phyloP scores from a whole-genome alignment of 2,797 vertebrate genomes.

The Megalops cyprinoides region DNA sequence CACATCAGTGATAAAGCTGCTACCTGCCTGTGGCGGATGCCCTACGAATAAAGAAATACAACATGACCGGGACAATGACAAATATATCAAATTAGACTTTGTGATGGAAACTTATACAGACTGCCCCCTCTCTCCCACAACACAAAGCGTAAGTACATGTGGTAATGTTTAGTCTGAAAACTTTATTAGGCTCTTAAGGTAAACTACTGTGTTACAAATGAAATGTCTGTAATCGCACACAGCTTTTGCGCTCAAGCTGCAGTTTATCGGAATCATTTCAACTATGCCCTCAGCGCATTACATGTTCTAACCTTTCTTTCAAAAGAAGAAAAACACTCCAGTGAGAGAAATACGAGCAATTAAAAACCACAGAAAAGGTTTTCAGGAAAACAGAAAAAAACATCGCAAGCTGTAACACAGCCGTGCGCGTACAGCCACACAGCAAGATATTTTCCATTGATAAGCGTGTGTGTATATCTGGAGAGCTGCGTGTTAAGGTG shows the following conservation, averaged over 20 bases:
- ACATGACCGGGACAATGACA: not conserved
- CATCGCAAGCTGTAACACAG: too few relatives aligned
- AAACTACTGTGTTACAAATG: not conserved
- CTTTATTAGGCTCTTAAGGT: not conserved
- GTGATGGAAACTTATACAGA: not conserved
- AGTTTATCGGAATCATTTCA: not conserved
- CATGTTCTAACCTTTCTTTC: not conserved
- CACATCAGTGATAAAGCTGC: not conserved
- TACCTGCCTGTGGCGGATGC: not conserved
- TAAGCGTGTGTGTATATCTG: not conserved
- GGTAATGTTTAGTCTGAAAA: conserved; percentile 7
- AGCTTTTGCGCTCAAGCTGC: too few relatives aligned
- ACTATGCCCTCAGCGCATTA: not conserved
- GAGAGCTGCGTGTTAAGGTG: not conserved
- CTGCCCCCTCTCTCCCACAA: not conserved
- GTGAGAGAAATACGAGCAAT: not conserved
- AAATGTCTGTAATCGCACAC: not conserved
- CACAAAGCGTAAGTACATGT: not conserved
- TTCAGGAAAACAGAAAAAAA: too few relatives aligned
- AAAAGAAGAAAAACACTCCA: not conserved
- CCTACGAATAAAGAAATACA: not conserved
- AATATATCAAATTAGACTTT: not conserved
- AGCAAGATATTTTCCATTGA: not conserved
- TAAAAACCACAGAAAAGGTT: not conserved
- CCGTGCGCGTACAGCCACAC: not conserved